Evolutionary conservation across 2,888 invertebrate genomes (phyloP), one percentile per base, ranked within the genome.

Genomic region (Aphidoletes aphidimyza): DNA sequence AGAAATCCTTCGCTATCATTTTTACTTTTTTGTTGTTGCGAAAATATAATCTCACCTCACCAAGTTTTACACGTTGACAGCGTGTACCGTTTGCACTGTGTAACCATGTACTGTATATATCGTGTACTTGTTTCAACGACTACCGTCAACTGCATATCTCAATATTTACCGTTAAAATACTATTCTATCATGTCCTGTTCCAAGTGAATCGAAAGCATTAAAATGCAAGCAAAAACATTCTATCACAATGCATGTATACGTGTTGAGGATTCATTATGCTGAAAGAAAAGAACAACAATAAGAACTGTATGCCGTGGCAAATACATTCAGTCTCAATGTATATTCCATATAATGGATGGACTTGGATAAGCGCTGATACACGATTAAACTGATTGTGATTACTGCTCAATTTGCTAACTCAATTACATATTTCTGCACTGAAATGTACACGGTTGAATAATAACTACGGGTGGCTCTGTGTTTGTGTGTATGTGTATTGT

Each of bases 361-460:
- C 17, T 34, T 30, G 69, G 30, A 30, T 30, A 54, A 34, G 30
- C 30, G 11, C 22, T 81, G 81, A 81, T 81, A 37, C 81, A 81
- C 37, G 37, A 81, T 37, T 37, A 81, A 19, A 37, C 19, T 36
- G 81, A 81, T 81, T 81, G 36, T 37, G 81, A 81, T 37, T 81
- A 22, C 37, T 81, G 81, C 81, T 37, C 81, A 81, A 81, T 81
- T 81, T 81, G 37, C 81, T 37, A 81, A 81, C 81, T 81, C 81
- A 81, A 81, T 81, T 81, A 37, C 37, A 36, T 69, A 69, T 69
- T 69, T 69, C 30, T 69, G 34, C 69, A 69, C 30, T 69, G 26
- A 34, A 69, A 69, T 69, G 30, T 30, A n/a, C n/a, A 14, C 54
- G 22, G 22, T 54, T 22, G 54, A 22, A 54, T 54, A 54, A 54